These are phyloP conservation scores for Apteryx mantelli DNA, from an alignment of 2,113 vertebrate species.

Conservation along the genomic window DNA sequence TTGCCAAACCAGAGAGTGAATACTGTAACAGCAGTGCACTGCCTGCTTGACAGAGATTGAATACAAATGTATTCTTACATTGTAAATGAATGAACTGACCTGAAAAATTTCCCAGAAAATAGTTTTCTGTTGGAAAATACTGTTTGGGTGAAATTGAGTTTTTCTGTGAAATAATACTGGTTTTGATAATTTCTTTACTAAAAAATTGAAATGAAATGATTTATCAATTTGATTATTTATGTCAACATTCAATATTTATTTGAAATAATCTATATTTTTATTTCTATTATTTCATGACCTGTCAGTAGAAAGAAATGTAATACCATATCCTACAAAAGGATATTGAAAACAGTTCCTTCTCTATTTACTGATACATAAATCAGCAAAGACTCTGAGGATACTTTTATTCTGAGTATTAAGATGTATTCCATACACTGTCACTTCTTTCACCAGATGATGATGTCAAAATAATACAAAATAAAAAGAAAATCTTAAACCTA, in stretches of 20 bases:
- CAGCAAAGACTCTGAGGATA: not conserved
- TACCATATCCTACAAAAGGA: not conserved
- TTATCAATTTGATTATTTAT: constrained; percentile 14
- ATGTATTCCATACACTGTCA: not conserved
- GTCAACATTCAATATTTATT: constrained; percentile 19
- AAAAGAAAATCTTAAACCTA: constrained; percentile 21
- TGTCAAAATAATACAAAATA: constrained; percentile 2
- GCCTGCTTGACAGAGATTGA: not conserved
- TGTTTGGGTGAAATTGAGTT: not conserved
- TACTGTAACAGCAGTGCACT: not conserved
- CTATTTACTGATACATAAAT: constrained; percentile 11
- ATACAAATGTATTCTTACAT: not conserved
- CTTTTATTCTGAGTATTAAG: constrained; percentile 33
- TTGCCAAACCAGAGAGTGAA: not conserved
- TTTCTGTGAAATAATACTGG: not conserved
- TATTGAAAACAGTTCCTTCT: not conserved
- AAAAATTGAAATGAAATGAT: not conserved
- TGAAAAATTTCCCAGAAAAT: constrained; percentile 14
- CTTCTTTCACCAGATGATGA: not conserved
- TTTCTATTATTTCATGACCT: not conserved
- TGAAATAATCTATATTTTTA: constrained; percentile 1
- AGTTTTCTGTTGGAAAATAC: not conserved
- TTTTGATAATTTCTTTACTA: not conserved
- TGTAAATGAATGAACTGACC: not conserved
- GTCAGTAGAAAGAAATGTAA: not conserved